Evolutionary conservation across 2,888 invertebrate genomes (phyloP).

Genomic region (Aethes cnicana): DNA sequence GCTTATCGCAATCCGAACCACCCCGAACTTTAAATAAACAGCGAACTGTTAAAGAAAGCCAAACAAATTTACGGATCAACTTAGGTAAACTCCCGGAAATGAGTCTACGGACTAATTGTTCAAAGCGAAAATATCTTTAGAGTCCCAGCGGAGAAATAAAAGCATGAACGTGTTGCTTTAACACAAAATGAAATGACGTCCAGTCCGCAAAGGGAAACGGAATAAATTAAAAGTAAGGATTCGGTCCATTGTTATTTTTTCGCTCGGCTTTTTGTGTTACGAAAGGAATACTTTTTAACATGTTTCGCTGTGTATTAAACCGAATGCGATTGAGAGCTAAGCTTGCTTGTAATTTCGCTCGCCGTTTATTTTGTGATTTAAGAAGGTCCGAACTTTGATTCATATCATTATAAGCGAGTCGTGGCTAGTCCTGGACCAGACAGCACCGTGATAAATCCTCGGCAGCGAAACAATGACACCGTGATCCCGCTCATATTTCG

Average conservation of each 20-base stretch:
- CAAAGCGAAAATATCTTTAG: constrained; percentile 50
- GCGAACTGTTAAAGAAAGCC: constrained; percentile 60
- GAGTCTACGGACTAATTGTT: constrained; percentile 46
- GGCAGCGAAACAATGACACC: constrained; percentile 58
- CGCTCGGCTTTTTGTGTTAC: constrained; percentile 51
- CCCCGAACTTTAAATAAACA: constrained; percentile 63
- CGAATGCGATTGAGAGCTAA: constrained; percentile 6
- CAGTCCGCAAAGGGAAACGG: constrained; percentile 57
- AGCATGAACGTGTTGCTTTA: constrained; percentile 68
- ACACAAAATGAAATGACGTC: constrained; percentile 66
- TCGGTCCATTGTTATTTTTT: constrained; percentile 62
- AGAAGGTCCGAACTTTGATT: too few relatives aligned
- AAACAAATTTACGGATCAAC: constrained; percentile 59
- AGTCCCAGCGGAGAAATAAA: constrained; percentile 57
- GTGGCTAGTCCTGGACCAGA: constrained; percentile 46
- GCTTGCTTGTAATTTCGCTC: neutral
- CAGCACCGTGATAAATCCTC: constrained; percentile 63
- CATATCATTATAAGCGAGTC: constrained; percentile 34
- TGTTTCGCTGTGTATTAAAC: constrained; percentile 43
- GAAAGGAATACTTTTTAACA: constrained; percentile 50
- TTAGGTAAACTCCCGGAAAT: constrained; percentile 50
- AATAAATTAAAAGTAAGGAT: constrained; percentile 72
- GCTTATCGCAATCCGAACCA: constrained; percentile 56
- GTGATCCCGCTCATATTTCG: constrained; percentile 68
- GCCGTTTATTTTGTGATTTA: neutral